phyloP scores from a whole-genome alignment of 2,113 vertebrate species.

The Oryzias melastigma region DNA sequence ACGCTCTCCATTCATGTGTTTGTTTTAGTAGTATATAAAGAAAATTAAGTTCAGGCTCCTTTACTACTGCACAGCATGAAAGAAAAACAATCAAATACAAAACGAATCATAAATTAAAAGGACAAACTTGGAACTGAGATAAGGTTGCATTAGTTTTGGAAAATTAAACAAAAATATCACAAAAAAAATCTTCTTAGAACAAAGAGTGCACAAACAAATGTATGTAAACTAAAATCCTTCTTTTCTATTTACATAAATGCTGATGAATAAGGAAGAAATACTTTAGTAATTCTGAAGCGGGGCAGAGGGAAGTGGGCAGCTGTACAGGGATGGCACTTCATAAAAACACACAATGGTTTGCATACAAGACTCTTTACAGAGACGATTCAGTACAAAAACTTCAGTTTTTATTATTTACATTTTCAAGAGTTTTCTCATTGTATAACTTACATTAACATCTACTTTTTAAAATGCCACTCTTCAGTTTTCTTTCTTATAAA shows the following conservation, averaged over 20 bases:
- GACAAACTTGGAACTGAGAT: constrained; percentile 93
- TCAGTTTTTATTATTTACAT: constrained; percentile 72
- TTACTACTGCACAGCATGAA: constrained; percentile 99
- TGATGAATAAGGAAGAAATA: constrained; percentile 89
- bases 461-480: constrained; percentile 88
- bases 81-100: constrained; percentile 99
- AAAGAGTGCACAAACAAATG: constrained; percentile 96
- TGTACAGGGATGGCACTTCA: constrained; percentile 91
- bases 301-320: constrained; percentile 74
- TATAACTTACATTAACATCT: constrained; percentile 88
- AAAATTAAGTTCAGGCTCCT: constrained; percentile 99
- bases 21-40: constrained; percentile 93
- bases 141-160: constrained; percentile 87
- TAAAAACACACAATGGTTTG: constrained; percentile 85
- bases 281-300: constrained; percentile 86
- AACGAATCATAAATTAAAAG: constrained; percentile 98
- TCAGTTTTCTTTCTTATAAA: constrained; percentile 89
- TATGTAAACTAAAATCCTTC: constrained; percentile 95
- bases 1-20: constrained; percentile 93
- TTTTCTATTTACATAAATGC: constrained; percentile 90
- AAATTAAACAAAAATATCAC: constrained; percentile 87
- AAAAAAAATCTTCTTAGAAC: constrained; percentile 77
- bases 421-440: constrained; percentile 81
- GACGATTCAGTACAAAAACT: constrained; percentile 84
- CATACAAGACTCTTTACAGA: constrained; percentile 94